Evolutionary conservation across 2,113 vertebrate species (phyloP).

Genomic region (human (Homo sapiens)): GRCh38 chr13:24148001-24148500

Average conservation of each 20-base stretch:
- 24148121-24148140: neutral
- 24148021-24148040: neutral
- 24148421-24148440: neutral
- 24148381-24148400: neutral
- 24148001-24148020: neutral
- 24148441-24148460: too few species aligned
- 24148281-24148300: neutral
- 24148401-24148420: neutral
- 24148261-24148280: neutral
- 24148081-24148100: neutral
- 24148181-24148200: neutral
- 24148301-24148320: neutral
- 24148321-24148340: neutral
- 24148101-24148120: neutral
- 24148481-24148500: neutral
- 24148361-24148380: neutral
- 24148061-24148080: neutral
- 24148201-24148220: neutral
- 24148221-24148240: neutral
- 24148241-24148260: too few species aligned
- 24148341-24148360: neutral
- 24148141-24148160: neutral
- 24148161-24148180: neutral
- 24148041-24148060: neutral
- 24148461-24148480: neutral